Evolutionary conservation across 2,113 vertebrate species (phyloP), one percentile per base, ranked within the genome.

Genomic region (Motacilla alba): DNA sequence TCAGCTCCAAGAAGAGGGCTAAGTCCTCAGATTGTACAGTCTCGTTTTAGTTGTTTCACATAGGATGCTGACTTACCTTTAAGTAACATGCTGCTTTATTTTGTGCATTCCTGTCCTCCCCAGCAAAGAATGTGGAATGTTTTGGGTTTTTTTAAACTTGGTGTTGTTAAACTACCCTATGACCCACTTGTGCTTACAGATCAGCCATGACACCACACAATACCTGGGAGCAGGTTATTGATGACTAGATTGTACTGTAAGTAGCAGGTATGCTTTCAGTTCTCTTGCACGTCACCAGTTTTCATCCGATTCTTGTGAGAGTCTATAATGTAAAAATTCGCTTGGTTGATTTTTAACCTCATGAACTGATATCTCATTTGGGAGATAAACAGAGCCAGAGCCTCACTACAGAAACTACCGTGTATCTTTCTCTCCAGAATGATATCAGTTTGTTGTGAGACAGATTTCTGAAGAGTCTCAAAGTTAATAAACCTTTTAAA

Each of bases 241-340:
- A 41, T 26, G 3, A 30, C 68, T 64, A 59, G 50, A 50, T 13
- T 53, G n/a, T 16, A 50, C 50, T 26, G 28, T 39, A 81, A 81
- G 33, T 33, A 52, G 22, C 37, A 68, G 14, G 21, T 11, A 1
- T 64, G 68, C 59, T 74, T 88, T 56, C 68, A 30, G 39, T 93
- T 86, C 47, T 63, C 68, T 53, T 90, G 27, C 53, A 76, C 0
- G 0, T 93, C 59, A 69, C 35, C 37, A 23, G 39, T 88, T 90
- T 94, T 90, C 87, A 75, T 93, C 76, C 81, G 92, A 94, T 90
- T 86, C 60, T 74, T 83, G 26, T 67, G 60, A 78, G 39, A 83
- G 87, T 68, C 46, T 75, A 7, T 86, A 96, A 93, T 62, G 68
- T 72, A 93, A 94, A 94, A 94, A 92, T 90, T 74, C 60, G 75